A percentile compares a stretch with the other conserved stretches of the same genome.
Evolutionary conservation across 2,113 vertebrate genomes (phyloP).

Genomic region (Urocynchramus pylzowi): DNA sequence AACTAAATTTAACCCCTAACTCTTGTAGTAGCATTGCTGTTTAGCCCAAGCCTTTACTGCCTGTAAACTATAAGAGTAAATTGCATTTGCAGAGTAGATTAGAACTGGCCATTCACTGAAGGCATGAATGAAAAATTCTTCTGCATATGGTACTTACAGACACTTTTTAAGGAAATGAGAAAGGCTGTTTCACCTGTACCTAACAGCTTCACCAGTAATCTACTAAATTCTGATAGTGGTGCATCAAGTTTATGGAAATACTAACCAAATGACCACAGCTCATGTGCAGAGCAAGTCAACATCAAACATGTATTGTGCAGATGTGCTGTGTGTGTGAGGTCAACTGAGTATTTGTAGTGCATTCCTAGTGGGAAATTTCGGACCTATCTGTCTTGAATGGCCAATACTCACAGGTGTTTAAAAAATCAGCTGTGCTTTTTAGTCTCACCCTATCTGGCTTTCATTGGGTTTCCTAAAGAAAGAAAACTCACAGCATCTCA

Average conservation of each 20-base stretch:
- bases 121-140: neutral
- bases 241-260: neutral
- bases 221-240: neutral
- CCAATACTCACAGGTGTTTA: neutral
- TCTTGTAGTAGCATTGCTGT: neutral
- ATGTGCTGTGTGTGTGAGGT: accelerated
- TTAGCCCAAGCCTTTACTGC: neutral
- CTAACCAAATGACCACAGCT: neutral
- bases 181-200: neutral
- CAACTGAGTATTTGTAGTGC: neutral
- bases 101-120: neutral
- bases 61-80: neutral
- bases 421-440: neutral
- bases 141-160: neutral
- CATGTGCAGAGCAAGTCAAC: neutral
- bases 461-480: neutral
- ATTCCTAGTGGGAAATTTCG: neutral
- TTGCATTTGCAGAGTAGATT: neutral
- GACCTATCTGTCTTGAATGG: neutral
- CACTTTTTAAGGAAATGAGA: neutral
- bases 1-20: neutral
- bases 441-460: neutral
- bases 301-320: neutral
- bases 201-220: neutral
- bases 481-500: neutral